phyloP scores from a whole-genome alignment of 2,113 vertebrate species.

The Puma concolor region DNA sequence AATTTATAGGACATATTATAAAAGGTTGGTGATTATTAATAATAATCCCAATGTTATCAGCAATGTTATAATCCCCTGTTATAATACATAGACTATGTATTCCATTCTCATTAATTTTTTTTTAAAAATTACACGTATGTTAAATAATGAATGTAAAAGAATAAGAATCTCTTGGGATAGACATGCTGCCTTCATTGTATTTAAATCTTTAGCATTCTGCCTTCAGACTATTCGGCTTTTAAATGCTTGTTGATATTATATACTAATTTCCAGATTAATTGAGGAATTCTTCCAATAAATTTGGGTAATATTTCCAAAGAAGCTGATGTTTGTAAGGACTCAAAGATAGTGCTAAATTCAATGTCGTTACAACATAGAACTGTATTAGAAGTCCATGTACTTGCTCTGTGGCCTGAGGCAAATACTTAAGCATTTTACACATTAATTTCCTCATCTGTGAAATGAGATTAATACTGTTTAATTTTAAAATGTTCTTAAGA shows the following conservation, averaged over 20 bases:
- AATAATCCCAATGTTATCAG: not conserved
- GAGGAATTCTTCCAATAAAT: not conserved
- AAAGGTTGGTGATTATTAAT: not conserved
- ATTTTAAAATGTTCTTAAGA: not conserved
- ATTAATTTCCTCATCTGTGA: not conserved
- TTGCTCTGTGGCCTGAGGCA: not conserved
- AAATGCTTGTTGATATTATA: not conserved
- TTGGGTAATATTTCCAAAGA: not conserved
- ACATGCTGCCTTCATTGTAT: not conserved
- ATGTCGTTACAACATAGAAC: not conserved
- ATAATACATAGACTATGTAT: not conserved
- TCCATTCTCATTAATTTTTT: not conserved
- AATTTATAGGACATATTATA: not conserved
- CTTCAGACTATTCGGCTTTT: not conserved
- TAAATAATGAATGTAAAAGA: not conserved
- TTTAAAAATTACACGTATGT: not conserved
- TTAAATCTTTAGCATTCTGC: not conserved
- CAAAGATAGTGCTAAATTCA: not conserved
- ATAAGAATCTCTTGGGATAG: not conserved
- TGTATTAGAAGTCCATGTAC: not conserved
- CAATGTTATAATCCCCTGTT: not conserved
- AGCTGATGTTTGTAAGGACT: not conserved
- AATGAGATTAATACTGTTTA: not conserved
- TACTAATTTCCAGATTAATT: not conserved
- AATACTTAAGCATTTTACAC: not conserved